Base-by-base conservation (phyloP, 2,797 vertebrate genomes). In the Brachymystax lenok region DNA sequence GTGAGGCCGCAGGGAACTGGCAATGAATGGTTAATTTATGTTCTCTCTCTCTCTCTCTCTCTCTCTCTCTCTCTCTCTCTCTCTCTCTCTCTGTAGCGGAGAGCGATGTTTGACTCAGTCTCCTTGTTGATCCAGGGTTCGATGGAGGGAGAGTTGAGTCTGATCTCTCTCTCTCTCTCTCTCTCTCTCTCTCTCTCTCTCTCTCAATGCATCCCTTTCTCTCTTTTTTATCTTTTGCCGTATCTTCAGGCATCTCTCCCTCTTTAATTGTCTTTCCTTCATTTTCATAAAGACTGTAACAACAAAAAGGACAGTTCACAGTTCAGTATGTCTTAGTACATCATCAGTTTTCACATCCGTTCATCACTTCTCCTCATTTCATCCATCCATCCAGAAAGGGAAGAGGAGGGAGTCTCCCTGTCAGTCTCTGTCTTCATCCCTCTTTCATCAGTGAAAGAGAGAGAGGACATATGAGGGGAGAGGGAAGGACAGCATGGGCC, bases 231-330 rank as follows among this genome's bases (percentile, higher is more conserved):
- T 13, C 28, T 66, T 13, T 2, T 14, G 4, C 12, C 14, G 13
- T 73, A 5, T 64, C 68, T 74, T 82, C 82, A 30, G 77, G 80
- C 52, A 35, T 46, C 17, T 17, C 21, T 28, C 76, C 76, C 74
- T 35, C 27, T 19, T 56, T 40, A 2, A 40, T 40, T 40, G 0
- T 40, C 7, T 10, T 40, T 40, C 7, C 35, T 40, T 40, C 7
- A 8, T 40, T 40, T 7, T 40, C 7, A 40, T 40, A 40, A 40
- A 8, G 7, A 40, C 7, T 40, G 6, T 2, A 40, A 40, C 35
- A 40, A 40, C 35, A 40, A 40, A 40, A 40, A 40, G 6, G 35
- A 56, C 54, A n/a, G 19, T n/a, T 56, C 54, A 56, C 54, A n/a
- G 19, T n/a, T 56, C 54, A 56, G 5, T n/a, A 40, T 40, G 6